phyloP scores from a whole-genome alignment of 2,113 vertebrate genomes.

The Diadophis punctatus region DNA sequence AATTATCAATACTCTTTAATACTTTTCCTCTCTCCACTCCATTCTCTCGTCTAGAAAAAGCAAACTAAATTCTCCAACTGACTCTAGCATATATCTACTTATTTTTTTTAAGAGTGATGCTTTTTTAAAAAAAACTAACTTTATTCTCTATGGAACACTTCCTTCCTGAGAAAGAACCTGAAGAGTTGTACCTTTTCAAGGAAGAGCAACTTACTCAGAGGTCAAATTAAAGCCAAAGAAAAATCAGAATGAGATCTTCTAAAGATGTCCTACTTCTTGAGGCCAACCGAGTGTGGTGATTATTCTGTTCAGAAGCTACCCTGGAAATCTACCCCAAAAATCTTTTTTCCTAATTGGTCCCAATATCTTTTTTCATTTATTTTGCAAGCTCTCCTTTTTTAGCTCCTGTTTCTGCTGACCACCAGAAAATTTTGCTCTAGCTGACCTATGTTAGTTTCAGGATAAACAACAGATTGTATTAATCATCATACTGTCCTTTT shows the following conservation, averaged over 20 bases:
- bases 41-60: not conserved
- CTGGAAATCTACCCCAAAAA: not conserved
- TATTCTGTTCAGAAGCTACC: not conserved
- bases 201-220: not conserved
- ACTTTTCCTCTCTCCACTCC: not conserved
- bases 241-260: not conserved
- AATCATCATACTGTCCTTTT: not conserved
- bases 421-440: not conserved
- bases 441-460: not conserved
- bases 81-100: not conserved
- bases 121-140: not conserved
- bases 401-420: not conserved
- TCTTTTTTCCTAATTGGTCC: not conserved
- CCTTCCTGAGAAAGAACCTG: not conserved
- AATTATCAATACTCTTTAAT: not conserved
- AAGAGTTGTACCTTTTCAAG: not conserved
- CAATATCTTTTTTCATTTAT: not conserved
- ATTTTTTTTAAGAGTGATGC: not conserved
- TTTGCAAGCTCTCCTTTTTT: not conserved
- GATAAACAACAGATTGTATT: not conserved
- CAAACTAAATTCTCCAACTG: not conserved
- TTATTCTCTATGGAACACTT: not conserved
- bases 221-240: not conserved
- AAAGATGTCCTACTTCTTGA: not conserved
- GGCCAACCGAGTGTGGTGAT: not conserved